Evolutionary conservation across 53 echinoderm and acorn worm species (phyloP).

Genomic region (Antedon mediterranea): DNA sequence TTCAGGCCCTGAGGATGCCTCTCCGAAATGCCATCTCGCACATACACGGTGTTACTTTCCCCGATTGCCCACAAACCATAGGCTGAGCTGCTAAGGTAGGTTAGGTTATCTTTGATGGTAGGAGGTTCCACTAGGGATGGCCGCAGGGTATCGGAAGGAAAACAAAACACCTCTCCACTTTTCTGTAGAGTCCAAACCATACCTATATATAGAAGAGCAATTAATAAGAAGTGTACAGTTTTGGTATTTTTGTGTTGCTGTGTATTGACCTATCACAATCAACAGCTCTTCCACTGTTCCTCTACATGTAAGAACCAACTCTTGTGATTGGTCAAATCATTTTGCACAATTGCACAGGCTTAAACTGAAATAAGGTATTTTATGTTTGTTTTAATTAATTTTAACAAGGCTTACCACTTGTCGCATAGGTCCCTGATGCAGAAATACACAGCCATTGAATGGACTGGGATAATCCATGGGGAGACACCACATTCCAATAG

Average conservation of each 20-base stretch:
- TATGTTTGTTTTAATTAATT: no score
- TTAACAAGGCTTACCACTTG: constrained; percentile 94
- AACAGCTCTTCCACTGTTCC: no score
- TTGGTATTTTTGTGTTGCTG: no score
- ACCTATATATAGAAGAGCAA: no score
- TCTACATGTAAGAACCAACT: no score
- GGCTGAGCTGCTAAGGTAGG: constrained; percentile 59
- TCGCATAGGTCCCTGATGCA: constrained; percentile 51
- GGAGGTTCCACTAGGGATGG: constrained; percentile 76
- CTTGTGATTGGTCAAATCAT: no score
- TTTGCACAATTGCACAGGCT: no score
- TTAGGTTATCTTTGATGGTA: constrained; percentile 27
- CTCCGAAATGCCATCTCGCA: constrained; percentile 46
- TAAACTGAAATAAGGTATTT: no score
- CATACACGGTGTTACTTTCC: constrained; percentile 32
- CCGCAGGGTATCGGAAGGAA: constrained; percentile 66
- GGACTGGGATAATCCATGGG: constrained; percentile 52
- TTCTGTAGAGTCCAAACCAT: constrained; percentile 87
- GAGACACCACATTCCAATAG: constrained; percentile 63
- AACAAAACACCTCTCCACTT: constrained; percentile 81
- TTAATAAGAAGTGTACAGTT: no score
- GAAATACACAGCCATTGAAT: constrained; percentile 66
- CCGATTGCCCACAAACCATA: constrained; percentile 74
- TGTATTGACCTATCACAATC: no score
- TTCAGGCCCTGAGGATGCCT: constrained; percentile 50